Evolutionary conservation across 2,888 invertebrate genomes (phyloP).

Genomic region (Cenopis cana): DNA sequence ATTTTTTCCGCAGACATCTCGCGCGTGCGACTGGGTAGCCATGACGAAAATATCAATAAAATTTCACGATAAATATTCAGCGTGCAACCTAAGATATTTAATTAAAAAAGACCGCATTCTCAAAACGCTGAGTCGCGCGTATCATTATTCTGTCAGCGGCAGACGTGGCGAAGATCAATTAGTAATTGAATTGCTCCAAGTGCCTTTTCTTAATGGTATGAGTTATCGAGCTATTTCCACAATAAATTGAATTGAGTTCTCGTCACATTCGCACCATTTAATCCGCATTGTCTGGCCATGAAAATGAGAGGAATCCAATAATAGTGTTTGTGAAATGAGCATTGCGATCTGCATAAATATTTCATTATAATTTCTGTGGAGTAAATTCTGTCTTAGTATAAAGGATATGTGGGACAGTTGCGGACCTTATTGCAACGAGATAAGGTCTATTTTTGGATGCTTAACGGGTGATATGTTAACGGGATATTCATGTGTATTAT

Average conservation of each 20-base stretch:
- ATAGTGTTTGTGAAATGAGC: conserved; percentile 31
- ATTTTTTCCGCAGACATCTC: too few relatives aligned
- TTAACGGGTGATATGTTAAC: background rate
- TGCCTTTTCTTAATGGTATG: conserved; percentile 70
- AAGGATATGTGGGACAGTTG: background rate
- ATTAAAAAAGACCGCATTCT: conserved; percentile 50
- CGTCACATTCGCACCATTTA: conserved; percentile 60
- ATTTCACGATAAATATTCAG: conserved; percentile 16
- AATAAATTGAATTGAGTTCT: conserved; percentile 65
- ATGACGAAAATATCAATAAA: background rate
- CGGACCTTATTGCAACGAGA: background rate
- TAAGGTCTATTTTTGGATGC: background rate
- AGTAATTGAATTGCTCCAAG: conserved; percentile 62
- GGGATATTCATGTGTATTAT: background rate
- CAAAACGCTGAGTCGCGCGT: conserved; percentile 51
- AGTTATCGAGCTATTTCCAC: conserved; percentile 55
- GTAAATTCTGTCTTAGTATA: background rate
- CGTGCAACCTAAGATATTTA: conserved; percentile 52
- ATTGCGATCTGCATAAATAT: conserved; percentile 20
- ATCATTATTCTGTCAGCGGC: conserved; percentile 65
- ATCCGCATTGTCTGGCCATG: conserved; percentile 44
- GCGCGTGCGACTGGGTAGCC: background rate
- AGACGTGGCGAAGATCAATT: conserved; percentile 63
- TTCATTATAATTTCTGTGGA: conserved; percentile 17
- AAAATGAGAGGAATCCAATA: conserved; percentile 33